These are phyloP conservation scores for Vulpes vulpes DNA, from an alignment of 2,113 vertebrate species.

Conservation along the genomic window DNA sequence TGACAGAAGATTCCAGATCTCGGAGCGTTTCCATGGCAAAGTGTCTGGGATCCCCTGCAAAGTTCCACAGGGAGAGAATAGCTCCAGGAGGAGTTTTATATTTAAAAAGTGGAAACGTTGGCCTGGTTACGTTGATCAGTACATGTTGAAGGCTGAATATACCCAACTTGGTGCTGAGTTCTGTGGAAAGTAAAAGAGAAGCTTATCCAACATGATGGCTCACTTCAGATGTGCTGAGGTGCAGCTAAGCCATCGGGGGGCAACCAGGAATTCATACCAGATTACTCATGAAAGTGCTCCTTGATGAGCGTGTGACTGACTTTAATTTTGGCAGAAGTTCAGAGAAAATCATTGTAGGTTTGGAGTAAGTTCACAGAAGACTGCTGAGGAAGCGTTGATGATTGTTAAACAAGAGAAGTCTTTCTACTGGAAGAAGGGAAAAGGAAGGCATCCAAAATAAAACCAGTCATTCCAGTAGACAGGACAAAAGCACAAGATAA, in stretches of 20 bases:
- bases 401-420: not conserved
- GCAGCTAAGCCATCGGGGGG: not conserved
- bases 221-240: not conserved
- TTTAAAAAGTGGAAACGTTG: not conserved
- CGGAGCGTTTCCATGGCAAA: not conserved
- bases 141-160: not conserved
- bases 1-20: accelerated
- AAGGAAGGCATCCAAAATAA: not conserved
- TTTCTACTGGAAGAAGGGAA: not conserved
- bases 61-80: not conserved
- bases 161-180: not conserved
- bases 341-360: not conserved
- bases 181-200: not conserved
- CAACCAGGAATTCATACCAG: not conserved
- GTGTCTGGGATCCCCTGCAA: not conserved
- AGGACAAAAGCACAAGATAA: not conserved
- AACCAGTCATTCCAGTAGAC: not conserved
- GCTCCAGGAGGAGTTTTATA: not conserved
- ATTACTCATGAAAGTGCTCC: not conserved
- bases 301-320: not conserved
- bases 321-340: conserved; percentile 20
- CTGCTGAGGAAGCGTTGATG: not conserved
- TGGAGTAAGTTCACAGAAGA: conserved; percentile 44
- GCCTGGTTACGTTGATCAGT: not conserved
- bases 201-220: not conserved